These are phyloP conservation scores for Hypercompe scribonia DNA, from an alignment of 2,888 invertebrate species.

Conservation along the genomic window DNA sequence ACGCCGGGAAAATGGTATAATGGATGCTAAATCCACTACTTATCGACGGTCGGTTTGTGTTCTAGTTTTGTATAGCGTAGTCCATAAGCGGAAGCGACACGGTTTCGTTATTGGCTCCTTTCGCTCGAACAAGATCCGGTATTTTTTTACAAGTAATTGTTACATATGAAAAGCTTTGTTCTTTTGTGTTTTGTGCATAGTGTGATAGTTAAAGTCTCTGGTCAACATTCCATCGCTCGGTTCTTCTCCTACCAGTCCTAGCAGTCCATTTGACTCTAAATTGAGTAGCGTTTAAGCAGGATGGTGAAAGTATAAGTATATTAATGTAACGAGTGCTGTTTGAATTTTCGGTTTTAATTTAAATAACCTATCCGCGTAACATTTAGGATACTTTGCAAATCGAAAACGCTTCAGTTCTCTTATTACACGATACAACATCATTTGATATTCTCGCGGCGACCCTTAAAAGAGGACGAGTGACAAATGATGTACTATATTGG, in stretches of 20 bases:
- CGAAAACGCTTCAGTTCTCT: constrained; percentile 30
- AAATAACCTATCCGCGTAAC: neutral
- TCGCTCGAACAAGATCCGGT: neutral
- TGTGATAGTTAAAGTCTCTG: neutral
- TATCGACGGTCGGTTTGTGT: constrained; percentile 62
- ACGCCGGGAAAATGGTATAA: constrained; percentile 69
- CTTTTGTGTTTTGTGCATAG: neutral
- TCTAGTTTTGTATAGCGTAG: constrained; percentile 53
- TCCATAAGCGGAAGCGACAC: constrained; percentile 28
- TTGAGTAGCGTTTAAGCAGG: neutral
- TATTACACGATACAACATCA: constrained; percentile 48
- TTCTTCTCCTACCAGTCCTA: neutral
- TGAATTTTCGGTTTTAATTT: no score
- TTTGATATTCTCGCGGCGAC: constrained; percentile 70
- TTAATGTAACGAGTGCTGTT: no score
- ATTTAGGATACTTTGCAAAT: neutral
- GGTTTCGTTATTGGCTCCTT: constrained; percentile 1
- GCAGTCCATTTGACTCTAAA: neutral
- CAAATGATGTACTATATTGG: constrained; percentile 81
- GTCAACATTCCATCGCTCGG: neutral
- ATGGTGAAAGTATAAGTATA: neutral
- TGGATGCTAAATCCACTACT: constrained; percentile 77
- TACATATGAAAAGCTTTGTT: neutral
- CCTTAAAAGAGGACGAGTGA: constrained; percentile 73
- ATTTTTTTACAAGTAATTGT: neutral